Evolutionary conservation across 1,140 invertebrate species (phyloP).

Genomic region (Holotrichia oblita): DNA sequence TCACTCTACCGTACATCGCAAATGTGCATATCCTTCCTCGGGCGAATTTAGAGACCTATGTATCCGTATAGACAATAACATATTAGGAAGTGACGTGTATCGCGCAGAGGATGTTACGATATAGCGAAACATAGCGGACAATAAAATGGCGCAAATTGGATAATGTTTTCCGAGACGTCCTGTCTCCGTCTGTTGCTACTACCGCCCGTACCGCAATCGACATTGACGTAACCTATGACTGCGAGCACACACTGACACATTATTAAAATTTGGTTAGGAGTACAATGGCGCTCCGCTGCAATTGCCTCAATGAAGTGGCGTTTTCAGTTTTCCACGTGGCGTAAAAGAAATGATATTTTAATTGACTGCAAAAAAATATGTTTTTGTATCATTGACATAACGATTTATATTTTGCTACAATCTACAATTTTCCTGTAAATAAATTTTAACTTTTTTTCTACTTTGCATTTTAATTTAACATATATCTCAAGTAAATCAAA

Average conservation of each 20-base stretch:
- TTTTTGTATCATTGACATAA: no score
- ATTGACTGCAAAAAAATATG: no score
- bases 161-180: conserved; percentile 15
- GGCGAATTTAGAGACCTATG: background rate
- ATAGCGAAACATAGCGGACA: background rate
- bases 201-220: background rate
- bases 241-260: background rate
- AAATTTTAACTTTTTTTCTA: no score
- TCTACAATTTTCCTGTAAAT: no score
- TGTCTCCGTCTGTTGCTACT: background rate
- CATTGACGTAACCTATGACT: background rate
- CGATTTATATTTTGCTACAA: no score
- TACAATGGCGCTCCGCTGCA: background rate
- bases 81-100: conserved; percentile 6
- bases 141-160: conserved; percentile 12
- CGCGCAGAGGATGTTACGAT: conserved; percentile 4
- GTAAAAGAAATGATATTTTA: no score
- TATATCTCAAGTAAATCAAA: no score
- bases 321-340: no score
- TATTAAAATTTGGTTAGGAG: background rate
- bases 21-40: background rate
- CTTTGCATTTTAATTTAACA: no score
- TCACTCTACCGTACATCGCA: background rate
- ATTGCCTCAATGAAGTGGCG: background rate
- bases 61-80: background rate